Percentiles rank a stretch among this genome's conserved stretches.
phyloP scores from a whole-genome alignment of 2,113 vertebrate genomes.

The Bos javanicus region DNA sequence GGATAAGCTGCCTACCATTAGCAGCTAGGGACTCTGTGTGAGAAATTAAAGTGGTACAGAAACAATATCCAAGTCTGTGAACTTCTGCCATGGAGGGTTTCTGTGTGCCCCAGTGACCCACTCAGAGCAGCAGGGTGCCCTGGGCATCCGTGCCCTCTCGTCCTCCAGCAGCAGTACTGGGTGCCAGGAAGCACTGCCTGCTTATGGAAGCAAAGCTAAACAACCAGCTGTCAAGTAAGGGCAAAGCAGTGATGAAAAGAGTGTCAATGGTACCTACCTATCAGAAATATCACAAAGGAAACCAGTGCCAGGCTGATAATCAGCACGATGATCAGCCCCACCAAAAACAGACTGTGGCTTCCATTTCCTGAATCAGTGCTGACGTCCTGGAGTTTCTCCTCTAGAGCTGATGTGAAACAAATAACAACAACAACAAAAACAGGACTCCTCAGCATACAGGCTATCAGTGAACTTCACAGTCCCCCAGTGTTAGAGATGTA shows the following conservation, averaged over 20 bases:
- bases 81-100: neutral
- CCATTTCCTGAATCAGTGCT: neutral
- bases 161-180: neutral
- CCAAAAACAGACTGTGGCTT: constrained; percentile 61
- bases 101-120: no score
- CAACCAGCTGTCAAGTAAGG: neutral
- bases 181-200: neutral
- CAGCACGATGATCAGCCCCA: constrained; percentile 77
- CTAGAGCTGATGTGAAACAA: constrained; percentile 65
- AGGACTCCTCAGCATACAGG: neutral
- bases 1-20: neutral
- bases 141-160: accelerated
- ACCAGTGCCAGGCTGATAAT: constrained; percentile 78
- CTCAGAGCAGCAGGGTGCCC: neutral
- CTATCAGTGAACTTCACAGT: neutral
- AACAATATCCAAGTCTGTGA: neutral
- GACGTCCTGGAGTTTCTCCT: constrained; percentile 36
- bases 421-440: neutral
- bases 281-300: constrained; percentile 81
- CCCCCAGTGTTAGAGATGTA: neutral
- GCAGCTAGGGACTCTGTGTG: neutral
- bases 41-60: neutral
- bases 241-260: neutral
- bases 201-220: neutral
- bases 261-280: constrained; percentile 74